These are phyloP conservation scores for Pseudochromis fuscus DNA, from an alignment of 2,797 vertebrate species.

Conservation along the genomic window DNA sequence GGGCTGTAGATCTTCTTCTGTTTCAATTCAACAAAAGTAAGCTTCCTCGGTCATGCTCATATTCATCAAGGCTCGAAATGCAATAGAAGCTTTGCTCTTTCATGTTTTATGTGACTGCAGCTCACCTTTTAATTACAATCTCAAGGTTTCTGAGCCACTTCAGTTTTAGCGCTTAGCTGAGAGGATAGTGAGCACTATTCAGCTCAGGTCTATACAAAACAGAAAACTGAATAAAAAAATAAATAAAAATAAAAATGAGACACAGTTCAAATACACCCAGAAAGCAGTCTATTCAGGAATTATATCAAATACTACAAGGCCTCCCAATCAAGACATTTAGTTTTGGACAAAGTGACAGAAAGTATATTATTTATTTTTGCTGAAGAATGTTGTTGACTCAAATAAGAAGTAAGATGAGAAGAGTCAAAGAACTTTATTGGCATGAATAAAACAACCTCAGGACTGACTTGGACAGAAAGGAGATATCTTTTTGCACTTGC, in stretches of 20 bases:
- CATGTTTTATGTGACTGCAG: conserved; percentile 57
- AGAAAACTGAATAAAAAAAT: conserved; percentile 20
- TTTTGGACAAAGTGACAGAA: conserved; percentile 39
- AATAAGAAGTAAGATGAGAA: conserved; percentile 16
- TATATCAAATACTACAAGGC: conserved; percentile 67
- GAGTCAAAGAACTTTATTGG: conserved; percentile 1
- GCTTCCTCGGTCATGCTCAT: conserved; percentile 22
- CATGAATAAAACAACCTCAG: conserved; percentile 26
- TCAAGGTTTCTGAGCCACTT: conserved; percentile 76
- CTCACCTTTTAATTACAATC: conserved; percentile 77
- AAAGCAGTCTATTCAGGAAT: conserved; percentile 66
- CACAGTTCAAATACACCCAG: conserved; percentile 54
- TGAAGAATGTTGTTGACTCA: conserved; percentile 56
- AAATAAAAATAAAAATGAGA: conserved; percentile 44
- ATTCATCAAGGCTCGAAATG: conserved; percentile 62
- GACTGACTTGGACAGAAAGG: not conserved
- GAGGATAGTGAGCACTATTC: conserved; percentile 58
- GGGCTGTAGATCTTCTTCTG: not conserved
- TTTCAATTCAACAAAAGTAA: conserved; percentile 37
- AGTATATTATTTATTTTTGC: conserved; percentile 36
- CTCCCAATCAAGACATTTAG: conserved; percentile 38
- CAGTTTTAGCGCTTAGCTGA: conserved; percentile 56
- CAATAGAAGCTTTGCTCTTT: conserved; percentile 65
- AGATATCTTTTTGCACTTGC: conserved; percentile 15
- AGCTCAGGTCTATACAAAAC: conserved; percentile 36